Evolutionary conservation across 2,888 invertebrate species (phyloP), one percentile per base, ranked within the genome.

Genomic region (Drosophila siamana): DNA sequence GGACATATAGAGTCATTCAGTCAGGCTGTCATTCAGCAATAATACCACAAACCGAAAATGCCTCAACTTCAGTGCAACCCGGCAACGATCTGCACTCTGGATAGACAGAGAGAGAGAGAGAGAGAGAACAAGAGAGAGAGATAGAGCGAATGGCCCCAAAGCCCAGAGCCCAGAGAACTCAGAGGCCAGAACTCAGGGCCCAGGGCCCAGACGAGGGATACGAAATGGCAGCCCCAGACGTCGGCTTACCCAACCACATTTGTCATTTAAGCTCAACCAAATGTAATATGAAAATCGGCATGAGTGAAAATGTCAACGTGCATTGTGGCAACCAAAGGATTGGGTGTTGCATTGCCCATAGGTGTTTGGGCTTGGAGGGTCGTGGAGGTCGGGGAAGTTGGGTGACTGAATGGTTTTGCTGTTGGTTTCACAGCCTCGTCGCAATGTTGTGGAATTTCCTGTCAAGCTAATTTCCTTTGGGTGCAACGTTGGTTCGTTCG

Each of bases 401-500:
- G 52, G 40, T 13, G 67, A 36, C 60, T 43, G 57, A 40, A 60
- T 79, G 79, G 74, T 50, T 64, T 55, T n/a, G 33, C 33, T 33
- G 36, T 57, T 79, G 79, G 70, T 47, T 64, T 55, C 74, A 64
- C 56, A 70, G 70, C 71, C 69, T 52, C 62, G 62, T 68, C 71
- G 69, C 71, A 62, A 60, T 76, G 81, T 82, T 89, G 87, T 86
- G 88, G 86, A 82, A 87, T 89, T 86, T 89, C 84, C 87, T 88
- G 88, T 89, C 86, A 89, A 87, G 87, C 89, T 89, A 89, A 89
- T 89, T 89, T 88, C 89, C 89, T 89, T 88, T 80, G 89, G 88
- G 89, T 79, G 79, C 80, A 70, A 56, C 74, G 66, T 44, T 69
- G 73, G 69, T 68, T 66, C 65, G 57, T 16, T 43, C 55, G 62